These are phyloP conservation scores for Lophura nycthemera DNA, from an alignment of 2,113 vertebrate genomes.

Conservation along the genomic window DNA sequence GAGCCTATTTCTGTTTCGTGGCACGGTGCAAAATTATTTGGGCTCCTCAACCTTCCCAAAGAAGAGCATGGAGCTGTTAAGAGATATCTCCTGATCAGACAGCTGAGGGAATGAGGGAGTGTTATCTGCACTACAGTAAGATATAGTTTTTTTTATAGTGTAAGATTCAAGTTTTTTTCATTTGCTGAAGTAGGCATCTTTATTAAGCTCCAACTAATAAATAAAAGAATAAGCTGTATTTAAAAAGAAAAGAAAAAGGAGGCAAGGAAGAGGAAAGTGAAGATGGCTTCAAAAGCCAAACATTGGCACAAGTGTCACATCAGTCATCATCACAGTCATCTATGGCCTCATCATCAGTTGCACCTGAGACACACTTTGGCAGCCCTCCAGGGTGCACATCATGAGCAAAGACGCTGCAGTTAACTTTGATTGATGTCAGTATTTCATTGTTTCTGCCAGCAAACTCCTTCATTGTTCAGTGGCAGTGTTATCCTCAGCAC, in stretches of 20 bases:
- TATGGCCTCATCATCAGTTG: not conserved
- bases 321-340: conserved; percentile 39
- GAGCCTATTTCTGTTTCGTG: not conserved
- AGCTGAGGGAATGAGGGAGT: not conserved
- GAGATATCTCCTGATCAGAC: not conserved
- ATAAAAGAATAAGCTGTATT: not conserved
- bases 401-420: conserved; percentile 38
- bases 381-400: not conserved
- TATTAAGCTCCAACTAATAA: not conserved
- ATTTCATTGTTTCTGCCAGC: conserved; percentile 64
- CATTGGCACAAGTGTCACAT: not conserved
- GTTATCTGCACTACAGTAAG: not conserved
- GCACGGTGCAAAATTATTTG: not conserved
- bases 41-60: not conserved
- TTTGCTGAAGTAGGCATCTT: not conserved
- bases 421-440: conserved; percentile 64
- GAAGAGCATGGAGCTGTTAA: not conserved
- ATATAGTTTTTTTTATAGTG: not conserved
- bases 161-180: not conserved
- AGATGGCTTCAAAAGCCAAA: not conserved
- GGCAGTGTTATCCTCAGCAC: conserved; percentile 46
- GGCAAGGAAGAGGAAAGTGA: not conserved
- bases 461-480: conserved; percentile 51
- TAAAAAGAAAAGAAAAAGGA: not conserved
- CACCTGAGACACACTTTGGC: conserved; percentile 49